Percentiles rank a stretch among this genome's conserved stretches.
These are phyloP conservation scores for Drosophila testacea DNA, from an alignment of 2,888 invertebrate genomes.

Conservation along the genomic window DNA sequence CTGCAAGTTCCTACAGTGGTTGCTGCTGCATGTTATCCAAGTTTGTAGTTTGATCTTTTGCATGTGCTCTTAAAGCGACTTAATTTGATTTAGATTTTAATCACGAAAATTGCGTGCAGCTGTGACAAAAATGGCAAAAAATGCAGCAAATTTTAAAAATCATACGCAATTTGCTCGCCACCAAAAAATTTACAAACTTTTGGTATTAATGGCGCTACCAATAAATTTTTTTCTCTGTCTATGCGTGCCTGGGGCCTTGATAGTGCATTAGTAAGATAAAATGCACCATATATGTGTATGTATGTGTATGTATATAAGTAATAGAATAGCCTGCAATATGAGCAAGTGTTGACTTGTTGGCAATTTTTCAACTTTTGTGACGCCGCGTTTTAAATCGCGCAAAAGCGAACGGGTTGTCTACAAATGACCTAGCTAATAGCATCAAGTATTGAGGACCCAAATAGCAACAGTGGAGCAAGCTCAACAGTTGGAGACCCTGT, in stretches of 20 bases:
- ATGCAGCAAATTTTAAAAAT: slow-evolving; percentile 48
- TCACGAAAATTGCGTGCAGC: slow-evolving; percentile 76
- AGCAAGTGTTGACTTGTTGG: slow-evolving; percentile 72
- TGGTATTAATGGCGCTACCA: slow-evolving; percentile 77
- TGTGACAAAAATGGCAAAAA: slow-evolving; percentile 34
- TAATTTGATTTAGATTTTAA: slow-evolving; percentile 81
- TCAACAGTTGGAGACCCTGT: too few species aligned
- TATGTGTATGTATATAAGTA: slow-evolving; percentile 38
- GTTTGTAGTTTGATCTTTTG: slow-evolving; percentile 54
- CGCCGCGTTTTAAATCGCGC: slow-evolving; percentile 28
- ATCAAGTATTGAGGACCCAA: not conserved
- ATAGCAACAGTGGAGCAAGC: too few species aligned
- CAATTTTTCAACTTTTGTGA: slow-evolving; percentile 56
- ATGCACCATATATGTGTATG: slow-evolving; percentile 50
- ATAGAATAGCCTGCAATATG: slow-evolving; percentile 66
- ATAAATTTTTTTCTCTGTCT: slow-evolving; percentile 68
- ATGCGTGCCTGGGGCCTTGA: slow-evolving; percentile 70
- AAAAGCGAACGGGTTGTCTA: slow-evolving; percentile 41
- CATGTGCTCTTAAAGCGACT: slow-evolving; percentile 80
- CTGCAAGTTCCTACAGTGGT: slow-evolving; percentile 38
- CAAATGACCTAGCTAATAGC: slow-evolving; percentile 21
- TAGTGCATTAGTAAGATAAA: slow-evolving; percentile 76
- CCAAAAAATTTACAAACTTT: slow-evolving; percentile 49
- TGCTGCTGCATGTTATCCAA: slow-evolving; percentile 63
- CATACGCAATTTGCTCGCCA: slow-evolving; percentile 65